A percentile compares a stretch with the other conserved stretches of the same genome.
Conservation (phyloP, 2,888 invertebrate species). For the Lutraria lutraria region DNA sequence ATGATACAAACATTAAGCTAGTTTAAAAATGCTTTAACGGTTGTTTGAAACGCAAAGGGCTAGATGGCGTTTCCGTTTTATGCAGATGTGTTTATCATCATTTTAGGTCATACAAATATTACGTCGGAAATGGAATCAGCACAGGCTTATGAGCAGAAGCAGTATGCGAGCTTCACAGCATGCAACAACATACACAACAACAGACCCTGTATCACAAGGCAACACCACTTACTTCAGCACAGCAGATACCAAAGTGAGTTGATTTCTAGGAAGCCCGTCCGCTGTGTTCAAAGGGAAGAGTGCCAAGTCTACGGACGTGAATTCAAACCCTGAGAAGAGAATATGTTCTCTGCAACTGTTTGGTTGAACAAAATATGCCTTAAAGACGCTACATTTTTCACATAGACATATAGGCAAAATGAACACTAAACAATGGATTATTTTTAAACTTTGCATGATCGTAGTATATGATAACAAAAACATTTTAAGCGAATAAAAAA, state of each 20-base stretch:
- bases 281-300: background rate
- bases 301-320: background rate
- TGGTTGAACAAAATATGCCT: background rate
- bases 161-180: constrained; percentile 62
- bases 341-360: too few species aligned
- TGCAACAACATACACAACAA: constrained; percentile 62
- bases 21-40: too few species aligned
- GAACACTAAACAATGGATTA: too few species aligned
- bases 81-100: background rate
- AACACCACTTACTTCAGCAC: constrained; percentile 58
- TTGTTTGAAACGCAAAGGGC: background rate
- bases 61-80: background rate
- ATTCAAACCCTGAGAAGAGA: too few species aligned
- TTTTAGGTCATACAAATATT: constrained; percentile 79
- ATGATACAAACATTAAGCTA: too few species aligned
- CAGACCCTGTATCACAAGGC: constrained; percentile 56
- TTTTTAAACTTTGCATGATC: too few species aligned
- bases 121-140: constrained; percentile 82
- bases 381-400: too few species aligned
- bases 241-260: constrained; percentile 51
- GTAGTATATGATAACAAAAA: too few species aligned
- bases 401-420: too few species aligned
- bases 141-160: constrained; percentile 76
- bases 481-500: too few species aligned
- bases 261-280: background rate